phyloP scores from a whole-genome alignment of 2,888 invertebrate genomes.

The Ganaspis brasiliensis region DNA sequence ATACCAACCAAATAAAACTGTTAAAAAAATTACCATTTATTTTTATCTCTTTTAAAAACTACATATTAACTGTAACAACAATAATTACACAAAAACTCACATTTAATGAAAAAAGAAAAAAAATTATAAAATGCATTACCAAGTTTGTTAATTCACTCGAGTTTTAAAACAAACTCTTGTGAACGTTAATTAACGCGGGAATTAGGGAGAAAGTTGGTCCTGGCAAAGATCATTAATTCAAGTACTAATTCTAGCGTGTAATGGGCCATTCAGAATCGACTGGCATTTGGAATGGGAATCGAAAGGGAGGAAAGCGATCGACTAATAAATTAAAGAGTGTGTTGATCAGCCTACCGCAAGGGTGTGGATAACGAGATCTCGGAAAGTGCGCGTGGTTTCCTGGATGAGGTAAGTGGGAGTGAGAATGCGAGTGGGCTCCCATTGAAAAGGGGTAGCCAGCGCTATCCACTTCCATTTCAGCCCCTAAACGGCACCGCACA shows the following conservation, averaged over 20 bases:
- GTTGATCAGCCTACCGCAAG: slow-evolving; percentile 74
- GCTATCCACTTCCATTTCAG: slow-evolving; percentile 74
- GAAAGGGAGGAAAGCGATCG: not conserved
- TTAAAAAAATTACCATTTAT: too few relatives aligned
- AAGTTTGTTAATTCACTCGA: too few relatives aligned
- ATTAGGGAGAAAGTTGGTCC: slow-evolving; percentile 5
- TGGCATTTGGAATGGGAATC: not conserved
- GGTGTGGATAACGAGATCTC: slow-evolving; percentile 75
- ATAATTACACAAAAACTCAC: too few relatives aligned
- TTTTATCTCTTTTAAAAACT: too few relatives aligned
- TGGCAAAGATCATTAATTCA: not conserved
- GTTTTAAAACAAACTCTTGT: too few relatives aligned
- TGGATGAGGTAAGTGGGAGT: slow-evolving; percentile 73
- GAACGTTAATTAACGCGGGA: slow-evolving; percentile 1
- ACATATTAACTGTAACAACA: too few relatives aligned
- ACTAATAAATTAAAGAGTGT: slow-evolving; percentile 31
- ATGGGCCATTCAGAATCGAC: not conserved
- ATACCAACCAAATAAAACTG: too few relatives aligned
- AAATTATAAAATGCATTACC: too few relatives aligned
- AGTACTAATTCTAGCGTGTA: not conserved
- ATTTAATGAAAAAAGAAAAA: too few relatives aligned
- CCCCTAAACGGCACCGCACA: slow-evolving; percentile 76
- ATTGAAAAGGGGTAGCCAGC: slow-evolving; percentile 74
- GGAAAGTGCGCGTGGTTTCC: slow-evolving; percentile 75
- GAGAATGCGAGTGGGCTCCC: slow-evolving; percentile 74